These are phyloP conservation scores for Ceriagrion tenellum DNA, from an alignment of 2,888 invertebrate genomes.

Conservation along the genomic window DNA sequence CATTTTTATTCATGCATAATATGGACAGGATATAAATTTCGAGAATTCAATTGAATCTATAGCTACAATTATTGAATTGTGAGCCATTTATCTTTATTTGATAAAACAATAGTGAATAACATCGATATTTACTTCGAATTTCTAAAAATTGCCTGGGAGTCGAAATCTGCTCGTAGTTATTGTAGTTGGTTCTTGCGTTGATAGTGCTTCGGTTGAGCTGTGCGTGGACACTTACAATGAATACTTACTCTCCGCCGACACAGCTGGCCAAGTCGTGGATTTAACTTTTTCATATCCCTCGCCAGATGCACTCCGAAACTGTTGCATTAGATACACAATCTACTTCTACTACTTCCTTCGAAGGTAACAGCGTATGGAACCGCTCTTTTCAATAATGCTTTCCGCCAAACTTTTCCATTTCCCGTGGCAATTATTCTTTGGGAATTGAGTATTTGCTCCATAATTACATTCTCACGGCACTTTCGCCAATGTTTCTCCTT, in stretches of 20 bases:
- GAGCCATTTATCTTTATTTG: no score
- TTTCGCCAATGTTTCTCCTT: not conserved
- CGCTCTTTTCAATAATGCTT: not conserved
- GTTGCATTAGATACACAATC: not conserved
- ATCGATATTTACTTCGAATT: no score
- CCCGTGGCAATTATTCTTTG: not conserved
- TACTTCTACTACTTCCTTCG: not conserved
- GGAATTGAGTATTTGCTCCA: slow-evolving; percentile 34
- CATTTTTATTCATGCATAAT: no score
- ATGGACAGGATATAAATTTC: no score
- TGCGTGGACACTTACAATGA: no score
- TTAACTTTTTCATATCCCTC: not conserved
- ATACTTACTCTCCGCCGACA: not conserved
- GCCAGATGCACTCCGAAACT: not conserved
- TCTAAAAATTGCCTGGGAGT: no score
- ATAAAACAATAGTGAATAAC: no score
- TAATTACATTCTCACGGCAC: slow-evolving; percentile 15
- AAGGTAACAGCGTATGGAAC: not conserved
- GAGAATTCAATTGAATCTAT: no score
- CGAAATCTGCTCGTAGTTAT: not conserved
- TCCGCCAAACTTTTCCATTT: not conserved
- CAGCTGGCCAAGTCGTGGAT: not conserved
- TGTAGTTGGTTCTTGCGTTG: no score
- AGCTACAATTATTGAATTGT: no score
- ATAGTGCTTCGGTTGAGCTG: no score